A percentile compares a stretch with the other conserved stretches of the same genome.
phyloP scores from a whole-genome alignment of 2,888 invertebrate genomes.

The Phaedon cochleariae region DNA sequence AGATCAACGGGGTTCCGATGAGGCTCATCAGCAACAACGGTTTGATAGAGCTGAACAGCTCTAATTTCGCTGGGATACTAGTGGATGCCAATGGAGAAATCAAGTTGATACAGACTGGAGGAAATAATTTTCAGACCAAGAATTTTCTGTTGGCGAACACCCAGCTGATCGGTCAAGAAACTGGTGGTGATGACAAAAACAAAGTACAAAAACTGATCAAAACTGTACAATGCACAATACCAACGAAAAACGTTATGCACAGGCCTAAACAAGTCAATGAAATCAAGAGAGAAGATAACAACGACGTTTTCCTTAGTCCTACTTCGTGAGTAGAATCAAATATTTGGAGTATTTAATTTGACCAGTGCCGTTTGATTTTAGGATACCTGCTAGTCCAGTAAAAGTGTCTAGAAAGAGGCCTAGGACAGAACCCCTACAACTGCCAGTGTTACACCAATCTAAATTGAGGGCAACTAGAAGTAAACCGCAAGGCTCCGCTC shows the following conservation, averaged over 20 bases:
- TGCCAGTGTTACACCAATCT: constrained; percentile 64
- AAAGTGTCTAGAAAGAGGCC: constrained; percentile 72
- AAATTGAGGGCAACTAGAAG: constrained; percentile 64
- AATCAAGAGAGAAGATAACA: constrained; percentile 72
- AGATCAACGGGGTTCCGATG: constrained; percentile 65
- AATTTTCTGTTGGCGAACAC: constrained; percentile 58
- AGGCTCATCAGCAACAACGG: constrained; percentile 67
- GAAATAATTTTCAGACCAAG: constrained; percentile 60
- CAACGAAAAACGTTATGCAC: constrained; percentile 54
- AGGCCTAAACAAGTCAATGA: constrained; percentile 57
- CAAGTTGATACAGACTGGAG: constrained; percentile 68
- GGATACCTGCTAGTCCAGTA: constrained; percentile 74
- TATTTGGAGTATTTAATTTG: not conserved
- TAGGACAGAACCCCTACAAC: constrained; percentile 68
- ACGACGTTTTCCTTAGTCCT: constrained; percentile 83
- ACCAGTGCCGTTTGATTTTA: constrained; percentile 51
- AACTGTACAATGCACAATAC: constrained; percentile 52
- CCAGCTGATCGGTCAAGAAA: constrained; percentile 51
- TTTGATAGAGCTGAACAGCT: constrained; percentile 66
- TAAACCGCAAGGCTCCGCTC: constrained; percentile 65
- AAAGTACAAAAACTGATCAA: constrained; percentile 54
- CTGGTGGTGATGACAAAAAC: constrained; percentile 46
- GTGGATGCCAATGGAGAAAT: constrained; percentile 71
- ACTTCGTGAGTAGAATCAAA: constrained; percentile 60
- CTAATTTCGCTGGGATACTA: constrained; percentile 68